Percentiles rank a stretch among this genome's conserved stretches.
Evolutionary conservation across 1,140 invertebrate genomes (phyloP).

Genomic region (Trialeurodes vaporariorum): DNA sequence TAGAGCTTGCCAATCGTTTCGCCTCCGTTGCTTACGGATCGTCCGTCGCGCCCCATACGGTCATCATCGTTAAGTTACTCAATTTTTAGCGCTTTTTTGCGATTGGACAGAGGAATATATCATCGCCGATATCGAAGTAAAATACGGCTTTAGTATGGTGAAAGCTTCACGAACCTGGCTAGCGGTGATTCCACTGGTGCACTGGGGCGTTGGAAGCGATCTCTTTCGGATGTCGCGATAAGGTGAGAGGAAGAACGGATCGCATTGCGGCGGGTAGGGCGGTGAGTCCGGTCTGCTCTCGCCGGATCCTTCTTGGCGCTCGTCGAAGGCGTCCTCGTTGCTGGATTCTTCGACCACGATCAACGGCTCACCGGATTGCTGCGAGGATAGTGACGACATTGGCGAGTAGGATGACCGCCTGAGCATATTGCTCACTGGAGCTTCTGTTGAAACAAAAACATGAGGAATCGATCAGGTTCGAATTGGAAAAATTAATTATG

Average conservation of each 20-base stretch:
- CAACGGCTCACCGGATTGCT: conserved; percentile 9
- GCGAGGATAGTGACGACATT: conserved; percentile 6
- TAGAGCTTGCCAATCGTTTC: too few species aligned
- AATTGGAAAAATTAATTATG: too few species aligned
- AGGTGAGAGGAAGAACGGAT: conserved; percentile 65
- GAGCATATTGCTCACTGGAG: conserved; percentile 1
- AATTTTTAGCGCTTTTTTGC: too few species aligned
- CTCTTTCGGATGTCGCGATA: conserved; percentile 64
- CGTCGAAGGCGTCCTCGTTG: conserved; percentile 35
- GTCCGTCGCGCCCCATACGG: too few species aligned
- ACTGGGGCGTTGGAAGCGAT: conserved; percentile 66
- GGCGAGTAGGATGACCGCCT: conserved; percentile 8
- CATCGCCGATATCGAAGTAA: too few species aligned
- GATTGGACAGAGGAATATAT: too few species aligned
- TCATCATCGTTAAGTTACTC: too few species aligned
- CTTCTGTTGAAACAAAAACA: too few species aligned
- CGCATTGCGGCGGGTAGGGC: conserved; percentile 39
- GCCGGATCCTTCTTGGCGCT: conserved; percentile 42
- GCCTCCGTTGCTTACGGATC: too few species aligned
- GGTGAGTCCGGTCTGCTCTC: conserved; percentile 37
- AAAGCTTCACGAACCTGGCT: conserved; percentile 58
- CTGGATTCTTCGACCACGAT: conserved; percentile 10
- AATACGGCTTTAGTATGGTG: too few species aligned
- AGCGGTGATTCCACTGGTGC: conserved; percentile 68
- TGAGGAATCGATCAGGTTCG: too few species aligned